Percentiles rank a stretch among this genome's conserved stretches.
Evolutionary conservation across 2,888 invertebrate genomes (phyloP).

Genomic region (Diloba caeruleocephala): DNA sequence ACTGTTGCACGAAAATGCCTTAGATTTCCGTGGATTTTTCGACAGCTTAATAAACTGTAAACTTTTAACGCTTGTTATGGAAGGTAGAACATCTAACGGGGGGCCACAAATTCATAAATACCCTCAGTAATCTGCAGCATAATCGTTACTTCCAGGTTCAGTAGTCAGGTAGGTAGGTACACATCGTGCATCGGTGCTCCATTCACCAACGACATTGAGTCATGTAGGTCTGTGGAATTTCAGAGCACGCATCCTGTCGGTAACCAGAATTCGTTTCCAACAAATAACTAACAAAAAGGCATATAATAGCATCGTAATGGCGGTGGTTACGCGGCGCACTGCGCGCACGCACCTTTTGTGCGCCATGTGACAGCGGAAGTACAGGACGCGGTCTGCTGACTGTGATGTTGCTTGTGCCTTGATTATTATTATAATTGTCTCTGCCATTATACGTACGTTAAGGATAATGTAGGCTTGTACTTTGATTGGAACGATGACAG

Average conservation of each 20-base stretch:
- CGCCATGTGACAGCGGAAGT: constrained; percentile 66
- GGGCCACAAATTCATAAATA: too few relatives aligned
- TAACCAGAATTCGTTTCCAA: constrained; percentile 65
- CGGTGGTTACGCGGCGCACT: constrained; percentile 70
- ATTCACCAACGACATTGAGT: constrained; percentile 43
- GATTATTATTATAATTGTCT: constrained; percentile 52
- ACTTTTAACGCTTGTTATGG: too few relatives aligned
- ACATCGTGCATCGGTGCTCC: too few relatives aligned
- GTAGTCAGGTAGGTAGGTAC: too few relatives aligned
- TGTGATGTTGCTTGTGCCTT: constrained; percentile 39
- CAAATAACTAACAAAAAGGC: constrained; percentile 78
- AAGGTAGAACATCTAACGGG: too few relatives aligned
- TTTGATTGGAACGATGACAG: constrained; percentile 9
- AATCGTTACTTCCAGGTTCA: too few relatives aligned
- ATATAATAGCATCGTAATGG: constrained; percentile 80
- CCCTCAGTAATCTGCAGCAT: too few relatives aligned
- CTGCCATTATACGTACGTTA: constrained; percentile 31
- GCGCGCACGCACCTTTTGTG: constrained; percentile 66
- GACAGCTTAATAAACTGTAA: too few relatives aligned
- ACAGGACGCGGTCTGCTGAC: constrained; percentile 55
- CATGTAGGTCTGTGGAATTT: constrained; percentile 60
- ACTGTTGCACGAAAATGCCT: too few relatives aligned
- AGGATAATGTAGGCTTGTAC: constrained; percentile 7
- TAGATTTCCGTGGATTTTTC: too few relatives aligned
- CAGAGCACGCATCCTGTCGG: constrained; percentile 66